Percentiles rank a stretch among this genome's conserved stretches.
Evolutionary conservation across 2,888 invertebrate species (phyloP).

Genomic region (Eustalomyia histrio): DNA sequence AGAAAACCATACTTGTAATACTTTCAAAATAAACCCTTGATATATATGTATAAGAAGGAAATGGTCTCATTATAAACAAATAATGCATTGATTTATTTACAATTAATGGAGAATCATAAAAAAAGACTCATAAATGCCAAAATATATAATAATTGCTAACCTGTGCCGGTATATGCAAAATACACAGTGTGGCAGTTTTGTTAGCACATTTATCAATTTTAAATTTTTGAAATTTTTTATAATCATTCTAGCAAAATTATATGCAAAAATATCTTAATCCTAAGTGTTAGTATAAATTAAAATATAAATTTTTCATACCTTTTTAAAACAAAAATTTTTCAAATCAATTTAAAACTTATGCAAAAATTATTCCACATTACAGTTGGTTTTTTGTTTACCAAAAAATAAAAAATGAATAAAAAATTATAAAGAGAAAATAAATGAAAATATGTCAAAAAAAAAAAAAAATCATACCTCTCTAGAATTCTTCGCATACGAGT

Average conservation of each 20-base stretch:
- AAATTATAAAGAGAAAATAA: conserved; percentile 43
- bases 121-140: too few species aligned
- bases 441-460: conserved; percentile 34
- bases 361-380: conserved; percentile 26
- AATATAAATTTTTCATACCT: not conserved
- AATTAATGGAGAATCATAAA: not conserved
- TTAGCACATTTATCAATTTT: too few species aligned
- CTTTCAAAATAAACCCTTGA: too few species aligned
- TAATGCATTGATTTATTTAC: not conserved
- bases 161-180: too few species aligned
- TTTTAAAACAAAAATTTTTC: not conserved
- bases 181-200: too few species aligned
- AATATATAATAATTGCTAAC: too few species aligned
- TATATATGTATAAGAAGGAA: too few species aligned
- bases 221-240: too few species aligned
- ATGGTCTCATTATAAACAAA: too few species aligned
- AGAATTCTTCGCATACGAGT: conserved; percentile 72
- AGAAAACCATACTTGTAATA: too few species aligned
- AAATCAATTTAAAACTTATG: conserved; percentile 31
- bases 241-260: too few species aligned
- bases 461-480: conserved; percentile 76
- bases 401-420: conserved; percentile 50
- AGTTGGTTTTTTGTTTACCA: conserved; percentile 25
- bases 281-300: conserved; percentile 29
- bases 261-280: not conserved